Percentiles rank a stretch among this genome's conserved stretches.
These are phyloP conservation scores for Sycophaga agraensis DNA, from an alignment of 1,140 invertebrate genomes.

Conservation along the genomic window DNA sequence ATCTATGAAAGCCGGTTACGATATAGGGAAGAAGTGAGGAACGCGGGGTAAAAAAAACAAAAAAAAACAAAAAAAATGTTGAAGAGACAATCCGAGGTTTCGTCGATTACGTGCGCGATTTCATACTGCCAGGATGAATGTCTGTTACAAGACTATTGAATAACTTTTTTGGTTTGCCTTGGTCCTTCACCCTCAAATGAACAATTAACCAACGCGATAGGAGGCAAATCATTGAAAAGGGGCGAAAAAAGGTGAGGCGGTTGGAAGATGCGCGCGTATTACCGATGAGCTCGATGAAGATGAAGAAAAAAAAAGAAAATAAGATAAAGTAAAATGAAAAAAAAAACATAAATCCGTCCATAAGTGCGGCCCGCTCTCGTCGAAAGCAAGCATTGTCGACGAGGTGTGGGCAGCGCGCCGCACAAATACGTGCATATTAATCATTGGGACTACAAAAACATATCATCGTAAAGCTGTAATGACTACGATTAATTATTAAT, in stretches of 20 bases:
- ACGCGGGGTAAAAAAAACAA: constrained; percentile 14
- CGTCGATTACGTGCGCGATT: constrained; percentile 39
- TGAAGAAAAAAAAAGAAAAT: constrained; percentile 35
- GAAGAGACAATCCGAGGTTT: constrained; percentile 57
- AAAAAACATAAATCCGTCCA: constrained; percentile 55
- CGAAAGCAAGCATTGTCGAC: constrained; percentile 39
- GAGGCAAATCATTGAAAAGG: too few relatives aligned
- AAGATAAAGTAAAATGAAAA: constrained; percentile 7
- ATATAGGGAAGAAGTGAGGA: too few relatives aligned
- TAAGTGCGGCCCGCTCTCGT: constrained; percentile 50
- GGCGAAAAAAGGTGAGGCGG: too few relatives aligned
- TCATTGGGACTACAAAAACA: constrained; percentile 61
- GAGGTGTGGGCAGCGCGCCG: constrained; percentile 30
- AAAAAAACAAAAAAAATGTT: constrained; percentile 25
- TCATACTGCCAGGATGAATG: too few relatives aligned
- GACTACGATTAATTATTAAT: constrained; percentile 31
- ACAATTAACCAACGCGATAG: too few relatives aligned
- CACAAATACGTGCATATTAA: constrained; percentile 58
- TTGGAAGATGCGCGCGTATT: constrained; percentile 34
- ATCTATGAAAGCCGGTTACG: too few relatives aligned
- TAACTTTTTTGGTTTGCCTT: too few relatives aligned
- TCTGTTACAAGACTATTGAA: too few relatives aligned
- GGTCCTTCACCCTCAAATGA: too few relatives aligned
- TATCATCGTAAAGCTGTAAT: constrained; percentile 52
- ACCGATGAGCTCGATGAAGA: background rate